Evolutionary conservation across 2,113 vertebrate genomes (phyloP).

Genomic region (Pedetes capensis): DNA sequence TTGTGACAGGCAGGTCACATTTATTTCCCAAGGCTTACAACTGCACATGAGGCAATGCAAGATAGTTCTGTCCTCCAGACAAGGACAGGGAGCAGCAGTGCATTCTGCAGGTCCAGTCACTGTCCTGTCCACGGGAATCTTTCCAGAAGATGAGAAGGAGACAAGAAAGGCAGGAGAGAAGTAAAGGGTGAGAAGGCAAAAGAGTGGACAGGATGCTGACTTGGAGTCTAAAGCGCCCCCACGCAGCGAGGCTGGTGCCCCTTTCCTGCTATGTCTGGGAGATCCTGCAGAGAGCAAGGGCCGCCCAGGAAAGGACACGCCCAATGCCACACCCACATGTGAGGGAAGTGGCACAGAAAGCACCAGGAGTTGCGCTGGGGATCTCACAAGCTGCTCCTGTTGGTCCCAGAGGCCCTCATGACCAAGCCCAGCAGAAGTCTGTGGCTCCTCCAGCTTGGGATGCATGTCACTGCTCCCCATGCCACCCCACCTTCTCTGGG

Average conservation of each 20-base stretch:
- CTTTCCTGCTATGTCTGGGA: no score
- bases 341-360: no score
- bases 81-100: background rate
- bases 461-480: fast-evolving
- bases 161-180: background rate
- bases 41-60: background rate
- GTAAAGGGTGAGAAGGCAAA: background rate
- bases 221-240: background rate
- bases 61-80: background rate
- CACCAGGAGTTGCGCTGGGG: no score
- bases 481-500: background rate
- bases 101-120: no score
- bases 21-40: background rate
- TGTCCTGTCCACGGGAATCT: background rate
- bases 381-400: background rate
- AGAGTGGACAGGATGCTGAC: no score
- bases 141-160: background rate
- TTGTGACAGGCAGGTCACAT: background rate
- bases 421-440: background rate
- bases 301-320: background rate
- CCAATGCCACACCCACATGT: no score
- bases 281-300: background rate
- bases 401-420: background rate
- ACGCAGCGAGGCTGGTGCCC: fast-evolving
- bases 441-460: background rate